Evolutionary conservation across 2,113 vertebrate genomes (phyloP).

Genomic region (Perca flavescens): DNA sequence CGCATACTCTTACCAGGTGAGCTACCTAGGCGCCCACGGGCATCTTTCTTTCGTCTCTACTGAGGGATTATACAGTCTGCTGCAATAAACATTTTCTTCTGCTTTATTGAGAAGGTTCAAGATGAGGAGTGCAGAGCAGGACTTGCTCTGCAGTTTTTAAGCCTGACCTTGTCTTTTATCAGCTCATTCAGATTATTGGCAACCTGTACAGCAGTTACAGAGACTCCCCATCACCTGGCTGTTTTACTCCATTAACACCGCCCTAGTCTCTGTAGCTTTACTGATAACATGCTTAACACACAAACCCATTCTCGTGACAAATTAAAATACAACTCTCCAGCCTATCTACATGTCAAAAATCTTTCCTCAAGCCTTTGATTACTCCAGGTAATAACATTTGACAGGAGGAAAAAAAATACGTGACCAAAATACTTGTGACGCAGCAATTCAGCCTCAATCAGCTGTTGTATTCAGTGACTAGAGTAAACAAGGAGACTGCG

Average conservation of each 20-base stretch:
- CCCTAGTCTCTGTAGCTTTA: background rate
- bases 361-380: background rate
- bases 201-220: constrained; percentile 1
- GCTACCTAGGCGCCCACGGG: too few relatives aligned
- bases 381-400: background rate
- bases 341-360: background rate
- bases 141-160: background rate
- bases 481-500: constrained; percentile 1
- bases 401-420: background rate
- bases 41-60: background rate
- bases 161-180: background rate
- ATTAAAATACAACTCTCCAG: background rate
- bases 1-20: too few relatives aligned
- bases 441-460: constrained; percentile 1
- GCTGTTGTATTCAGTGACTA: constrained; percentile 3
- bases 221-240: background rate
- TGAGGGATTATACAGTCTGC: background rate
- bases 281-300: background rate
- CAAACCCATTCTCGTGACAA: background rate
- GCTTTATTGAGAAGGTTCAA: constrained; percentile 1
- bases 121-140: constrained; percentile 7
- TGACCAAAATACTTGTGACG: background rate
- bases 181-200: background rate
- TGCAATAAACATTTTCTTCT: background rate
- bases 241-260: background rate